Evolutionary conservation across 2,888 invertebrate genomes (phyloP).

Genomic region (Pyrgus malvae): DNA sequence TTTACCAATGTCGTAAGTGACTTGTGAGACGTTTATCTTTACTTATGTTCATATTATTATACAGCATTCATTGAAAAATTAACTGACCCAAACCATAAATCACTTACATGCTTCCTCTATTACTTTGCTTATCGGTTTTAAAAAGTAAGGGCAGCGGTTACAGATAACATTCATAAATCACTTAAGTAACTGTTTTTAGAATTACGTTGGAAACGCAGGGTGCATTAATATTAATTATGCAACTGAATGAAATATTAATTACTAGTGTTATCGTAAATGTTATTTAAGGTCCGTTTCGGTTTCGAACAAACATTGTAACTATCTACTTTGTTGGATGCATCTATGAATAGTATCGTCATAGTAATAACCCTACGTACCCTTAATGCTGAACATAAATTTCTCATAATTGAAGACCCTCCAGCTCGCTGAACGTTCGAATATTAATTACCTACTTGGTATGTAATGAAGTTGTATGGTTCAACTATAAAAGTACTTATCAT

Average conservation of each 20-base stretch:
- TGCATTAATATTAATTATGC: constrained; percentile 27
- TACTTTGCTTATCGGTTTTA: constrained; percentile 70
- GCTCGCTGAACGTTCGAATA: too few relatives aligned
- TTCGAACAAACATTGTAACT: constrained; percentile 4
- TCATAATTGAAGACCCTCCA: too few relatives aligned
- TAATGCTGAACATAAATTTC: too few relatives aligned
- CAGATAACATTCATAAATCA: constrained; percentile 65
- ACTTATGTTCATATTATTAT: constrained; percentile 35
- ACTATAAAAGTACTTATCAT: too few relatives aligned
- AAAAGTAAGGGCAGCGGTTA: constrained; percentile 50
- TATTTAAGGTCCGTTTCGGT: constrained; percentile 24
- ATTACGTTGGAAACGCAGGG: constrained; percentile 15
- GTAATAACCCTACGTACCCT: too few relatives aligned
- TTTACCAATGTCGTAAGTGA: constrained; percentile 34
- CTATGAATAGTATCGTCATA: too few relatives aligned
- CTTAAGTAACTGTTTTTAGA: constrained; percentile 43
- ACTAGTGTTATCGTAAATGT: constrained; percentile 23
- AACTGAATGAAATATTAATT: constrained; percentile 28
- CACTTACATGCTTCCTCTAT: constrained; percentile 51
- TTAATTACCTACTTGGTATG: too few relatives aligned
- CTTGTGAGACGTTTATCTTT: constrained; percentile 35
- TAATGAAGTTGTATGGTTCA: too few relatives aligned
- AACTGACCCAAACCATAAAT: constrained; percentile 48
- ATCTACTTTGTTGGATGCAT: too few relatives aligned
- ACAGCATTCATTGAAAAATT: constrained; percentile 53